phyloP scores from a whole-genome alignment of 2,888 invertebrate genomes.

The Plebejus argus region DNA sequence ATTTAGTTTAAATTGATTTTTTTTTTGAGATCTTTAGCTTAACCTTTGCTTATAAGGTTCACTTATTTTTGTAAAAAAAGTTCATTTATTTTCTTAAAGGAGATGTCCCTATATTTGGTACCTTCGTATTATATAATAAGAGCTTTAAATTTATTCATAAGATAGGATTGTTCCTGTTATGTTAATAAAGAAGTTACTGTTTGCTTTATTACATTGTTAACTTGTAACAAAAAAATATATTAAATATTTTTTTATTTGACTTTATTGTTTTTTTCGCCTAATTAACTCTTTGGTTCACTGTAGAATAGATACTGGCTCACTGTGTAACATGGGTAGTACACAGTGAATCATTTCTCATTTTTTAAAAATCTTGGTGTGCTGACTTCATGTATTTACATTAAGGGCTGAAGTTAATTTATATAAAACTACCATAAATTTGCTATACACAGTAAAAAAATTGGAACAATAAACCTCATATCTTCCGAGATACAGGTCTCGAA shows the following conservation, averaged over 20 bases:
- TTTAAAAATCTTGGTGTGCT: background rate
- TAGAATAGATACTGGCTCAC: constrained; percentile 19
- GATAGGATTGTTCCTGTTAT: background rate
- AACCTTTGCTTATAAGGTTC: background rate
- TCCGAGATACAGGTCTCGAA: background rate
- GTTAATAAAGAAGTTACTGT: background rate
- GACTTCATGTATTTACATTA: background rate
- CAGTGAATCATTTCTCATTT: constrained; percentile 14
- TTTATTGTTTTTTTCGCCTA: constrained; percentile 15
- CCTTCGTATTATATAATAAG: background rate
- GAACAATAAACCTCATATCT: background rate
- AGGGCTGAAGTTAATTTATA: background rate
- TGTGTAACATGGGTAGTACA: background rate
- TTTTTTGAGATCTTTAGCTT: background rate
- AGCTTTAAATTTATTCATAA: constrained; percentile 1
- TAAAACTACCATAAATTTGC: background rate
- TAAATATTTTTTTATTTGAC: constrained; percentile 18
- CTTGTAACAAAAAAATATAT: constrained; percentile 7
- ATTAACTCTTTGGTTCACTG: constrained; percentile 22
- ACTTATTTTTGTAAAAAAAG: background rate
- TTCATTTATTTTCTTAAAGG: background rate
- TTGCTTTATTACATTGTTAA: constrained; percentile 16
- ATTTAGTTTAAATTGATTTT: background rate
- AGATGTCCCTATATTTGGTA: background rate
- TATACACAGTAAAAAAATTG: background rate